Evolutionary conservation across 1,140 invertebrate species (phyloP), one percentile per base, ranked within the genome.

Genomic region (Zaprionus lachaisei): DNA sequence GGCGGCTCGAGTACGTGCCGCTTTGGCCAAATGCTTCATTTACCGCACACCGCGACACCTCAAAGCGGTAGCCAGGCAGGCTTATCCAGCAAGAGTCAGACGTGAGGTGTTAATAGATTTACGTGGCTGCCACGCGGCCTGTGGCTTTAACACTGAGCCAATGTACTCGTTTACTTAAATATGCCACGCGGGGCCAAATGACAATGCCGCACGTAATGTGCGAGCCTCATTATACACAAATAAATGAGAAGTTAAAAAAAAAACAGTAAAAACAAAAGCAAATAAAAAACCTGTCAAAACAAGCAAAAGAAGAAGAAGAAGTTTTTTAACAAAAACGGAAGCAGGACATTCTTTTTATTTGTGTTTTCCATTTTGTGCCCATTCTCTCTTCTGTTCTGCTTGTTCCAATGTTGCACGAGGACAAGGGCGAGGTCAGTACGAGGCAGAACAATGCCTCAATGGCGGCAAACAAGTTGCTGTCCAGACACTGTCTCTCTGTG

Each of bases 61-160:
- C 41, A n/a, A 47, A 47, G 17, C 41, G 17, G 37, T 41, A 75
- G 70, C 31, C 37, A 15, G 64, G 57, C 51, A 51, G 68, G 51
- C 72, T 81, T 81, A 80, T 70, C 38, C 73, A 56, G 41, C 60
- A 37, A 44, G 41, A 56, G 66, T 9, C 68, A 60, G 62, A 71
- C 81, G 79, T 76, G 75, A 89, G 81, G 85, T 90, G 84, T 84
- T 90, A 89, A 90, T 89, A 90, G 84, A 89, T 89, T 89, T 90
- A 90, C 85, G 72, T 90, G 81, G 81, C 54, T 61, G 67, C 63
- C 56, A 61, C 65, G 61, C 55, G 58, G 49, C 44, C 60, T 72
- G 47, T 56, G 82, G 61, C 74, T 37, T 54, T 47, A 73, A 65
- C 41, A 78, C 51, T 83, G 62, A 73, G 72, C 58, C 69, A 68